Evolutionary conservation across 2,113 vertebrate genomes (phyloP).

Genomic region (Microtus richardsoni): DNA sequence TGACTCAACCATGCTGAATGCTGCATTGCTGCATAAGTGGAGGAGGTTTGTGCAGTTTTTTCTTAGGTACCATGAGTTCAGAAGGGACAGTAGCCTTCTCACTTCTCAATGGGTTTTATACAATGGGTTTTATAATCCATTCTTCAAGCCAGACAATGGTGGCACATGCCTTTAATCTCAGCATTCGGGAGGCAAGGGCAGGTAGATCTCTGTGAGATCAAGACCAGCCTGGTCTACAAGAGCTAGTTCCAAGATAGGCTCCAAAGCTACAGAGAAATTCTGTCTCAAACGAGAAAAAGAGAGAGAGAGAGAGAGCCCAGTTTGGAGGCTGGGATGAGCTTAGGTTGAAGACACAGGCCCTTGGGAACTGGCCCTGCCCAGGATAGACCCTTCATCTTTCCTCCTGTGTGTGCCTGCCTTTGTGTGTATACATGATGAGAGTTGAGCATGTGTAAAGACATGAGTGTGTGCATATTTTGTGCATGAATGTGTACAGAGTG

Average conservation of each 20-base stretch:
- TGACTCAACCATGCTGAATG: background rate
- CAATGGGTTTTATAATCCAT: background rate
- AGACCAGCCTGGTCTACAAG: too few species aligned
- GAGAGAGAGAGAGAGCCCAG: background rate
- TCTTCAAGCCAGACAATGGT: background rate
- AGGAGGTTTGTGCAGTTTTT: background rate
- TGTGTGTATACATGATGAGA: background rate
- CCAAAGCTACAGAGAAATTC: too few species aligned
- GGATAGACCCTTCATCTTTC: too few species aligned
- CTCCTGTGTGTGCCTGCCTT: background rate
- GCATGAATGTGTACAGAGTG: accelerated
- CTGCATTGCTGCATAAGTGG: background rate
- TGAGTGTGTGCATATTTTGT: background rate
- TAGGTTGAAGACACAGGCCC: background rate
- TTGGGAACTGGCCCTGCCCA: background rate
- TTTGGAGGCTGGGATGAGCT: background rate
- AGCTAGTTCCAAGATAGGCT: too few species aligned
- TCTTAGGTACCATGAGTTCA: accelerated
- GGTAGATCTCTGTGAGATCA: too few species aligned
- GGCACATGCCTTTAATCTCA: too few species aligned
- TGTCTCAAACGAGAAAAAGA: too few species aligned
- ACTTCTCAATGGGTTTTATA: background rate
- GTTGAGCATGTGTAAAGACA: background rate
- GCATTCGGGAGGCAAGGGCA: too few species aligned
- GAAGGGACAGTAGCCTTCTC: background rate